phyloP scores from a whole-genome alignment of 2,113 vertebrate genomes.

The Gopherus evgoodei region DNA sequence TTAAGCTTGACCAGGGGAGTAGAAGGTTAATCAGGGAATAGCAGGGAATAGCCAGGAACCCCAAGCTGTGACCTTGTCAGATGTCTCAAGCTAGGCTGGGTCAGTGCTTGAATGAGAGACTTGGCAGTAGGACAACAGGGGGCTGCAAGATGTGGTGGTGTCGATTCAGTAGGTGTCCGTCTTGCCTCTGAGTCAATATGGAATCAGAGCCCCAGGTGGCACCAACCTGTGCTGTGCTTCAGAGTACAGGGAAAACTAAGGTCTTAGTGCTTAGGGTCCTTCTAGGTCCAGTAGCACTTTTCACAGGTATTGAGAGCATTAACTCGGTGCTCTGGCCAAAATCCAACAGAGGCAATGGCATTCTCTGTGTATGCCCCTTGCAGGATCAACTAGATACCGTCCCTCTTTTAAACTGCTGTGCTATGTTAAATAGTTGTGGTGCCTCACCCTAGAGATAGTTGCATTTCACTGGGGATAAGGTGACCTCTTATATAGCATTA shows the following conservation, averaged over 20 bases:
- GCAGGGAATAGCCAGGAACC: not conserved
- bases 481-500: not conserved
- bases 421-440: not conserved
- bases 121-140: not conserved
- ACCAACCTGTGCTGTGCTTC: not conserved
- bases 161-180: not conserved
- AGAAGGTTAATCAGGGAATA: not conserved
- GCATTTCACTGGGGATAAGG: not conserved
- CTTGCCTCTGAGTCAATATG: not conserved
- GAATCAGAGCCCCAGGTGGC: not conserved
- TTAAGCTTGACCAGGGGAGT: not conserved
- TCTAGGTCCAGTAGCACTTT: not conserved
- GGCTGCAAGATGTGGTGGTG: not conserved
- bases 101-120: not conserved
- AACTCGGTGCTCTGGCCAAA: not conserved
- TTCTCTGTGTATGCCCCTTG: not conserved
- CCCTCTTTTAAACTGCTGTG: not conserved
- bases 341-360: not conserved
- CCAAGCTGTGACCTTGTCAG: not conserved
- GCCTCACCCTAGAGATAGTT: not conserved
- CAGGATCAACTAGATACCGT: not conserved
- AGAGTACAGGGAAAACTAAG: not conserved
- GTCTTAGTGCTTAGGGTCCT: too few species aligned
- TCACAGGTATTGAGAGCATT: not conserved
- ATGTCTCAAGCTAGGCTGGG: not conserved